These are phyloP conservation scores for Popillia japonica DNA, from an alignment of 1,140 invertebrate species.

Conservation along the genomic window DNA sequence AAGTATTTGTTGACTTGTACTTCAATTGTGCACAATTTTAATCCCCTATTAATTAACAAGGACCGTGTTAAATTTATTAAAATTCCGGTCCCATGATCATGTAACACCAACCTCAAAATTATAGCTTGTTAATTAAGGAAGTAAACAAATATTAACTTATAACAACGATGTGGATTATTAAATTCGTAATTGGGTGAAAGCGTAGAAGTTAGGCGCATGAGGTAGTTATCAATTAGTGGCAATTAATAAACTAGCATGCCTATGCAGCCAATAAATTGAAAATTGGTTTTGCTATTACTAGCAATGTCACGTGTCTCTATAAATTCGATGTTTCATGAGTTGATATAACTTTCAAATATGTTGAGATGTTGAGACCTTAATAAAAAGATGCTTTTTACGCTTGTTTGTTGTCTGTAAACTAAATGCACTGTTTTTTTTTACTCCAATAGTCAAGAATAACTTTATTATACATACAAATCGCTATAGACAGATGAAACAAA, in stretches of 20 bases:
- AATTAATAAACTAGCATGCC: not conserved
- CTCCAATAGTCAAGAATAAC: too few species aligned
- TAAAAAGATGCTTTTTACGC: too few species aligned
- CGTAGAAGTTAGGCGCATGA: not conserved
- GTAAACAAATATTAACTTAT: slow-evolving; percentile 6
- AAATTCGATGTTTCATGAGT: not conserved
- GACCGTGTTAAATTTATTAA: slow-evolving; percentile 5
- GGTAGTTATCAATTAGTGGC: not conserved
- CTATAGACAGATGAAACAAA: too few species aligned
- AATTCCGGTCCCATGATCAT: not conserved
- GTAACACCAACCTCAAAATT: not conserved
- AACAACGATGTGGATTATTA: not conserved
- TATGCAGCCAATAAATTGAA: not conserved
- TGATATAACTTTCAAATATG: too few species aligned
- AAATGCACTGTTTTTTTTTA: too few species aligned
- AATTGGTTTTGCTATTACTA: not conserved
- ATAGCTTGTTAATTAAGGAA: not conserved
- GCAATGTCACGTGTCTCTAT: not conserved
- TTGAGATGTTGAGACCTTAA: too few species aligned
- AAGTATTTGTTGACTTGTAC: not conserved
- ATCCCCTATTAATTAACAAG: slow-evolving; percentile 14
- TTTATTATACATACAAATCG: too few species aligned
- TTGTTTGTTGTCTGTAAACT: too few species aligned
- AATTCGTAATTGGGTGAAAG: slow-evolving; percentile 7
- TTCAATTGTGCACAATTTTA: not conserved